Conservation (phyloP, 1,140 invertebrate species). For the Triops longicaudatus region DNA sequence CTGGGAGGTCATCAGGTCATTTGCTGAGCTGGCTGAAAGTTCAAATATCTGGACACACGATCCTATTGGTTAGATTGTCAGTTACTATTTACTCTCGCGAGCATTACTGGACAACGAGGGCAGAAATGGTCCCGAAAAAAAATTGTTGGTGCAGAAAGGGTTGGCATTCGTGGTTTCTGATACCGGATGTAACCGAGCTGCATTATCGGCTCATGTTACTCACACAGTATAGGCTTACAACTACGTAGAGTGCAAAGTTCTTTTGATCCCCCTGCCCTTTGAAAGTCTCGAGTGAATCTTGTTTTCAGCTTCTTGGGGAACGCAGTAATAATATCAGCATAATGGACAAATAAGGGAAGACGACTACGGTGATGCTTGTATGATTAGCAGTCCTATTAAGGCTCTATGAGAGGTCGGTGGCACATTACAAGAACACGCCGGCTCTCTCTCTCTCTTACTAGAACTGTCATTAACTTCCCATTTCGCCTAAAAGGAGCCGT, state of each 20-base stretch:
- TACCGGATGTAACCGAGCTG: not conserved
- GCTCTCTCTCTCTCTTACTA: not conserved
- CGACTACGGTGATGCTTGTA: not conserved
- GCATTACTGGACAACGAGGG: not conserved
- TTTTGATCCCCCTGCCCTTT: not conserved
- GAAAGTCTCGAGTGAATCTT: not conserved
- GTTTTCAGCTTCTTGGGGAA: not conserved
- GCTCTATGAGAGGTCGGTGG: not conserved
- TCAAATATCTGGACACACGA: not conserved
- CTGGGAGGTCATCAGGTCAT: not conserved
- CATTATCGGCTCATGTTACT: conserved; percentile 9
- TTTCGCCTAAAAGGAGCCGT: conserved; percentile 3
- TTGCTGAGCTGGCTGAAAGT: not conserved
- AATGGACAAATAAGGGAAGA: not conserved
- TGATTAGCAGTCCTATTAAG: conserved; percentile 12
- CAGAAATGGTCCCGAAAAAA: too few relatives aligned
- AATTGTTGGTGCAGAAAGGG: too few relatives aligned
- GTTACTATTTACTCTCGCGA: not conserved
- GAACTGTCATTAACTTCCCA: not conserved
- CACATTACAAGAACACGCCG: not conserved
- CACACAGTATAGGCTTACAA: not conserved
- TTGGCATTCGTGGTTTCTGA: too few relatives aligned
- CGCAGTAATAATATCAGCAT: not conserved
- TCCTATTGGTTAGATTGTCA: not conserved
- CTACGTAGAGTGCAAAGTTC: not conserved